These are phyloP conservation scores for Thysanoteuthis rhombus DNA, from an alignment of 2,888 invertebrate genomes.

Conservation along the genomic window DNA sequence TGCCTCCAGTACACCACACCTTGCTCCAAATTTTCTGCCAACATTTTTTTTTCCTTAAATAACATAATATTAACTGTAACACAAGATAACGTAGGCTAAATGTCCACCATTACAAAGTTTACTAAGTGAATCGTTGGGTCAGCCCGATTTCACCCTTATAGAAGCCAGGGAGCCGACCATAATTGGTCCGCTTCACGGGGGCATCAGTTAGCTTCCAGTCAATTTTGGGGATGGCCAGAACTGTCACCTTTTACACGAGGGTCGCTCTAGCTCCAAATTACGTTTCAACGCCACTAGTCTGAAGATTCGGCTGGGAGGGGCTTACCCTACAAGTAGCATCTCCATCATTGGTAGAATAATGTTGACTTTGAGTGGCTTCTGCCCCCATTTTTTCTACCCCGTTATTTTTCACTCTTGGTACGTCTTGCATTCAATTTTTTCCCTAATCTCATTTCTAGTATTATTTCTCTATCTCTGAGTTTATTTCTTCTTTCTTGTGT, in stretches of 20 bases:
- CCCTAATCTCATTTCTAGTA: too few species aligned
- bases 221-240: neutral
- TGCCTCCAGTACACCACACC: neutral
- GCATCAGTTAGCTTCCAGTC: neutral
- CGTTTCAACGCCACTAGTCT: neutral
- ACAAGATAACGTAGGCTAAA: neutral
- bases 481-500: too few species aligned
- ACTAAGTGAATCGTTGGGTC: neutral
- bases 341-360: neutral
- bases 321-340: neutral
- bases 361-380: neutral
- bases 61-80: neutral
- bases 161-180: too few species aligned
- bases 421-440: neutral
- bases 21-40: neutral
- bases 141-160: neutral
- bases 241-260: neutral
- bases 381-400: neutral
- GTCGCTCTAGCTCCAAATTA: neutral
- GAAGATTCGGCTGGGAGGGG: neutral
- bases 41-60: neutral
- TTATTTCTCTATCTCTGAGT: too few species aligned
- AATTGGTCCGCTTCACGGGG: neutral
- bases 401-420: neutral
- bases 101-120: neutral